phyloP scores from a whole-genome alignment of 2,113 vertebrate genomes.

The Calcarius ornatus region DNA sequence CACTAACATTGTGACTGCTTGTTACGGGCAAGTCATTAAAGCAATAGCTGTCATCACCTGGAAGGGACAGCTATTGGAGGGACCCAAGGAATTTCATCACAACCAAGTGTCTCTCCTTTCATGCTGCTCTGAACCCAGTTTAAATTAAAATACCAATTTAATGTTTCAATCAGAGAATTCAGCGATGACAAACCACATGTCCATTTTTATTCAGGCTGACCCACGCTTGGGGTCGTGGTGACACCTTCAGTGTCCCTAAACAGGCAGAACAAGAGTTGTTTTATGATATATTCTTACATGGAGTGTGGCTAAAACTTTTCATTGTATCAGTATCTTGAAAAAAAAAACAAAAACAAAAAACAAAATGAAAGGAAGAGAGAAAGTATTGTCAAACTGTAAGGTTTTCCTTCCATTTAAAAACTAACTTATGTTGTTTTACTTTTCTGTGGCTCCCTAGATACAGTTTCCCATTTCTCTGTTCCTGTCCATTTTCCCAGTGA shows the following conservation, averaged over 20 bases:
- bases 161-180: not conserved
- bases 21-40: conserved; percentile 51
- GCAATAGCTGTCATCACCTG: conserved; percentile 33
- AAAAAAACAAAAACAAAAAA: not conserved
- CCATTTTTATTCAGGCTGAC: not conserved
- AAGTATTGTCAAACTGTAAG: not conserved
- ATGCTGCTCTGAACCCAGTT: not conserved
- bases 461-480: not conserved
- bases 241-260: not conserved
- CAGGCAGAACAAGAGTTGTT: not conserved
- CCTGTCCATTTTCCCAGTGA: not conserved
- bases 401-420: not conserved
- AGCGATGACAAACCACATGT: not conserved
- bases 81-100: not conserved
- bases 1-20: not conserved
- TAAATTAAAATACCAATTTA: not conserved
- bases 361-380: not conserved
- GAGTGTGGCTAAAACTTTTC: not conserved
- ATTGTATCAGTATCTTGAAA: not conserved
- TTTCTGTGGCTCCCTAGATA: not conserved
- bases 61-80: not conserved
- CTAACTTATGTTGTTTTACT: not conserved
- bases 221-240: fast-evolving
- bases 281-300: not conserved
- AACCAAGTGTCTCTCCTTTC: not conserved